Evolutionary conservation across 2,113 vertebrate species (phyloP).

Genomic region (Nymphicus hollandicus): DNA sequence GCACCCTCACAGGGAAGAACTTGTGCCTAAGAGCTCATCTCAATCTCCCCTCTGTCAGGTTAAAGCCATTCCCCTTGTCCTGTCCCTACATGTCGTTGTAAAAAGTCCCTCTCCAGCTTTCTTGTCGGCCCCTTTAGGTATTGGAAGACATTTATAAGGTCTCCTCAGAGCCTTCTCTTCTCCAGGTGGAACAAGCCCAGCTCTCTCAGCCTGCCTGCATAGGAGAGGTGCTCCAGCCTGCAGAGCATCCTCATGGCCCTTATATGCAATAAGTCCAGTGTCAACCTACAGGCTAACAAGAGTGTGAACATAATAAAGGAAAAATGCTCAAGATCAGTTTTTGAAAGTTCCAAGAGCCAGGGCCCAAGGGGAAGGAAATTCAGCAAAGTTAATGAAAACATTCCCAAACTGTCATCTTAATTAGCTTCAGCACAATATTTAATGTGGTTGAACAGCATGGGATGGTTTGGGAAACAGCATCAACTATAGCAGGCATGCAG

Average conservation of each 20-base stretch:
- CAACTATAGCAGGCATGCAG: background rate
- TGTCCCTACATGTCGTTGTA: background rate
- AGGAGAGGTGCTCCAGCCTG: background rate
- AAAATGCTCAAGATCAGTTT: background rate
- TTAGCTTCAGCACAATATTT: slow-evolving; percentile 48
- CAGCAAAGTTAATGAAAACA: slow-evolving; percentile 40
- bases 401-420: slow-evolving; percentile 47
- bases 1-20: background rate
- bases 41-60: background rate
- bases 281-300: background rate
- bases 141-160: background rate
- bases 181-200: background rate
- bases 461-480: slow-evolving; percentile 19
- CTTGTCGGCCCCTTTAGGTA: background rate
- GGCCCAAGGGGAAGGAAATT: background rate
- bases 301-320: background rate
- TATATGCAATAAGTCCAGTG: background rate
- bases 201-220: background rate
- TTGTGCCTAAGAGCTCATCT: background rate
- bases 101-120: background rate
- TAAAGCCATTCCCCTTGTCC: background rate
- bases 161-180: background rate
- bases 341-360: background rate
- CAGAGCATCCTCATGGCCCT: background rate
- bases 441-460: slow-evolving; percentile 48